Evolutionary conservation across 37 sponge, comb jelly and placozoan genomes (phyloP), one percentile per base, ranked within the genome.

Genomic region (Axinella damicornis): DNA sequence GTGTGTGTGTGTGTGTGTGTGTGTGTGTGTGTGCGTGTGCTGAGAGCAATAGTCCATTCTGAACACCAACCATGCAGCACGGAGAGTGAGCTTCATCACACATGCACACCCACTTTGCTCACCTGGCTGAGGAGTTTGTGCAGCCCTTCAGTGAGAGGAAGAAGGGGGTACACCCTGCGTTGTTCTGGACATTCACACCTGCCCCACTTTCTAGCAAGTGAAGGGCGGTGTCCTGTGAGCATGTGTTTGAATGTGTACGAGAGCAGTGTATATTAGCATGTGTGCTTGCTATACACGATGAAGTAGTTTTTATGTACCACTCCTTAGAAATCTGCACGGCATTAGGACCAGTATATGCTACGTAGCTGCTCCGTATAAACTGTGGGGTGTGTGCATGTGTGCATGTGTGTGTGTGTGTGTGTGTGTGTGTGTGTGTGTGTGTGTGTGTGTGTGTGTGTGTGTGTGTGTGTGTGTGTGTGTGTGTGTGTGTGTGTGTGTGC

Each of bases 281-380:
- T n/a, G n/a, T n/a, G n/a, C n/a, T n/a, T n/a, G n/a, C n/a, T n/a
- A n/a, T n/a, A n/a, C n/a, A n/a, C n/a, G n/a, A n/a, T n/a, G n/a
- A n/a, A n/a, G n/a, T n/a, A n/a, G n/a, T n/a, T n/a, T n/a, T n/a
- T n/a, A n/a, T n/a, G n/a, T n/a, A n/a, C n/a, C n/a, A n/a, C n/a
- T n/a, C n/a, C n/a, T n/a, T n/a, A n/a, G n/a, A n/a, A n/a, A n/a
- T 46, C 46, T 46, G 6, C 46, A 46, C 4, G 9, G 9, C 6
- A 46, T 46, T 46, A 9, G 46, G 9, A 46, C 99, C 99, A 87
- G 96, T 95, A 39, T 95, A 77, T 21, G 99, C 88, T 17, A 99
- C 97, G n/a, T n/a, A n/a, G n/a, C n/a, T n/a, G n/a, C n/a, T n/a
- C n/a, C n/a, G n/a, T n/a, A n/a, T n/a, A n/a, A n/a, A n/a, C n/a